These are phyloP conservation scores for Drosophila anomalata DNA, from an alignment of 2,888 invertebrate genomes.

Conservation along the genomic window DNA sequence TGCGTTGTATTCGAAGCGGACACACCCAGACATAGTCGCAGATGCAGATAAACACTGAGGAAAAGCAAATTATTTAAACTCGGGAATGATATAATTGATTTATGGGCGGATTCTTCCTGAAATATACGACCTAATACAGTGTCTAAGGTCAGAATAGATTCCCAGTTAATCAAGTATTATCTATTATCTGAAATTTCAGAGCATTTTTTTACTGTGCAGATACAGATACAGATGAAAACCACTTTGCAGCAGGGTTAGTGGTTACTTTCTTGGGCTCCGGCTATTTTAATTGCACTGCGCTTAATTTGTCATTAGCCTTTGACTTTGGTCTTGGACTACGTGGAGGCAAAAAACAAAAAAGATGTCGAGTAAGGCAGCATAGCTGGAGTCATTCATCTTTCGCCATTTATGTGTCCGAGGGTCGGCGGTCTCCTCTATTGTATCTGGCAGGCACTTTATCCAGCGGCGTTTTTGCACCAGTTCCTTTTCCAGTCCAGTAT, in stretches of 20 bases:
- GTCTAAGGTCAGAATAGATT: neutral
- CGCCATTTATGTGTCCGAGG: conserved; percentile 42
- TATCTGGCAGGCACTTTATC: conserved; percentile 35
- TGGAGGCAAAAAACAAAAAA: conserved; percentile 2
- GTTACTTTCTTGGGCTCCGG: conserved; percentile 30
- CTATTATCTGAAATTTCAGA: neutral
- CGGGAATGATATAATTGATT: neutral
- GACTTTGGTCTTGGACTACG: conserved; percentile 48
- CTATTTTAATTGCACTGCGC: conserved; percentile 69
- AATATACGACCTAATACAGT: neutral
- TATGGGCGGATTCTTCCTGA: neutral
- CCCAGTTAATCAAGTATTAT: neutral
- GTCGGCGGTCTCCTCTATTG: conserved; percentile 26
- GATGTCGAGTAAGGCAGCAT: conserved; percentile 12
- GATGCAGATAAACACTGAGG: conserved; percentile 20
- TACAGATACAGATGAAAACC: conserved; percentile 24
- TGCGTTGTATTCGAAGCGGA: conserved; percentile 15
- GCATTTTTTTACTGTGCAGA: conserved; percentile 15
- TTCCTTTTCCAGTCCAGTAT: conserved; percentile 13
- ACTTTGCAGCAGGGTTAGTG: conserved; percentile 27
- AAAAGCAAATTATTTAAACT: conserved; percentile 3
- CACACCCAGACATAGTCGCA: conserved; percentile 29
- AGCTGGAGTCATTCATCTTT: conserved; percentile 54
- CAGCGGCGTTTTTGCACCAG: conserved; percentile 24
- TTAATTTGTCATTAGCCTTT: conserved; percentile 79